A percentile compares a stretch with the other conserved stretches of the same genome.
Conservation (phyloP, 2,797 vertebrate genomes). For the Nyctibius grandis region DNA sequence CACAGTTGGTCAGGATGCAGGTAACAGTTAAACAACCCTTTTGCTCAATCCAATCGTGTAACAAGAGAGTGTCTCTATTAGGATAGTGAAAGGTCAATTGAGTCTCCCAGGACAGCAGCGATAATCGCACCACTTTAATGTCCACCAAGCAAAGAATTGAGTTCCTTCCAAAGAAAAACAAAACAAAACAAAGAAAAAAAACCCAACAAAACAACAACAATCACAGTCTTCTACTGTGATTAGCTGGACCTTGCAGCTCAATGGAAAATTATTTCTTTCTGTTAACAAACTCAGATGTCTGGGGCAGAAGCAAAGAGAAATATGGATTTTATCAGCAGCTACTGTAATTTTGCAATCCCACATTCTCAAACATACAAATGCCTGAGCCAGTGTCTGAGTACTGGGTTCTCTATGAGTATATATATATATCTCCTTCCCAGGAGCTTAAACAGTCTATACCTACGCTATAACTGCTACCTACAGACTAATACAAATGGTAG, state of each 20-base stretch:
- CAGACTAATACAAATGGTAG: not conserved
- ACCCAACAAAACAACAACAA: not conserved
- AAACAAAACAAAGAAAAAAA: too few relatives aligned
- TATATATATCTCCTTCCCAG: not conserved
- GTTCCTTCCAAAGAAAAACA: not conserved
- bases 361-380: not conserved
- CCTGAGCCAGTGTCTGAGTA: not conserved
- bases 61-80: not conserved
- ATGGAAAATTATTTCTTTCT: not conserved
- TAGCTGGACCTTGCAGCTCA: not conserved
- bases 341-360: not conserved
- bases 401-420: not conserved
- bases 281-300: not conserved
- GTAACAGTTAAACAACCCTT: not conserved
- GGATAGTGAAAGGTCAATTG: not conserved
- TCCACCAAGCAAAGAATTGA: not conserved
- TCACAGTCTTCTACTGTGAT: not conserved
- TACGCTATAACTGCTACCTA: not conserved
- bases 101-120: not conserved
- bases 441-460: not conserved
- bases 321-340: not conserved
- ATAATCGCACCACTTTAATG: not conserved
- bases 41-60: not conserved
- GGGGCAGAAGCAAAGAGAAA: not conserved
- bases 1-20: not conserved